These are phyloP conservation scores for Stramonita haemastoma DNA, from an alignment of 2,888 invertebrate genomes.

Conservation along the genomic window DNA sequence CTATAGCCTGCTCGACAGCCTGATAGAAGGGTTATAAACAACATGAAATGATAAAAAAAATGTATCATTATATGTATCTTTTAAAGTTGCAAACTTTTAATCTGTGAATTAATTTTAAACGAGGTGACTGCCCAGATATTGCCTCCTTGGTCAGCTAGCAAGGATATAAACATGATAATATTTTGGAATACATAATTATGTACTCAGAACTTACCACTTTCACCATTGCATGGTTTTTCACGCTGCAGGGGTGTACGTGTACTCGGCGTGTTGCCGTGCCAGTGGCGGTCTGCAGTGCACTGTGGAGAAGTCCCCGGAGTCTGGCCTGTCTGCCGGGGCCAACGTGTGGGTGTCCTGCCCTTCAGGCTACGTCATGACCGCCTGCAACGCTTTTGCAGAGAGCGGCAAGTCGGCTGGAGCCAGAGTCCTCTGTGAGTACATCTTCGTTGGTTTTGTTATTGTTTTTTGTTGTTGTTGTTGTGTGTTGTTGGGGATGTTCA, in stretches of 20 bases:
- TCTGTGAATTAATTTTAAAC: no score
- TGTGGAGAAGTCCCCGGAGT: not conserved
- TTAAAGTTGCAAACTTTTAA: no score
- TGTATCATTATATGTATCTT: no score
- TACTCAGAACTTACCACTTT: not conserved
- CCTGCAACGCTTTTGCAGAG: slow-evolving; percentile 22
- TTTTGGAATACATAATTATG: no score
- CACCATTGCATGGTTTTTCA: not conserved
- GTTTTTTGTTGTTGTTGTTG: not conserved
- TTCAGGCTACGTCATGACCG: slow-evolving; percentile 27
- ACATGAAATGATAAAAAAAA: no score
- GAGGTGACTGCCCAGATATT: no score
- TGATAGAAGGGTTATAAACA: no score
- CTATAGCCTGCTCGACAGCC: no score
- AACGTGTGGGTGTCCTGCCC: slow-evolving; percentile 14
- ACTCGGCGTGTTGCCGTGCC: slow-evolving; percentile 30
- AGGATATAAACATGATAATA: not conserved
- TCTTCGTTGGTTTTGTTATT: not conserved
- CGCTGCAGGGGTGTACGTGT: not conserved
- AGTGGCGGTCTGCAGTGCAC: not conserved
- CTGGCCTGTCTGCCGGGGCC: not conserved
- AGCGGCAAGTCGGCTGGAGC: slow-evolving; percentile 27
- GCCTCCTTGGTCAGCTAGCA: no score
- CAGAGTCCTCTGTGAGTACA: slow-evolving; percentile 3
- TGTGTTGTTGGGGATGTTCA: not conserved